These are phyloP conservation scores for Melanostoma scalare DNA, from an alignment of 2,888 invertebrate species.

Conservation along the genomic window DNA sequence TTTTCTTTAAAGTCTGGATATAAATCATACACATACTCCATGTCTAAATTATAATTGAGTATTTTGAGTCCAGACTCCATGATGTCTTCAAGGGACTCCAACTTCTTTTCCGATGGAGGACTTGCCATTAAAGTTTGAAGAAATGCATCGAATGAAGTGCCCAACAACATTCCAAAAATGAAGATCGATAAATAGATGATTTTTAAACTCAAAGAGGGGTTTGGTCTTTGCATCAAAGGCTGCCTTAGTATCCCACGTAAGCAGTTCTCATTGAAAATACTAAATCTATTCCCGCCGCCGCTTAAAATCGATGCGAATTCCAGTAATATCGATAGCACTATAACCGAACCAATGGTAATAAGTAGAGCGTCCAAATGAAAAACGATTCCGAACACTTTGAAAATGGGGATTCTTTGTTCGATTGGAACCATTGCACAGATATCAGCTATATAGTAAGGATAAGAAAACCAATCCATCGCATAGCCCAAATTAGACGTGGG, in stretches of 20 bases:
- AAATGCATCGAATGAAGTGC: constrained; percentile 26
- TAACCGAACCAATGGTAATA: no score
- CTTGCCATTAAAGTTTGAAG: constrained; percentile 34
- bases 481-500: no score
- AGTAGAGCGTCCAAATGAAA: no score
- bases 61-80: background rate
- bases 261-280: constrained; percentile 14
- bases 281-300: no score
- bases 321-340: no score
- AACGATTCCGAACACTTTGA: no score
- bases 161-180: constrained; percentile 31
- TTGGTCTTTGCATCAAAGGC: constrained; percentile 14
- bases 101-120: constrained; percentile 3
- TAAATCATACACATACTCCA: no score
- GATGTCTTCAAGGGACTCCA: constrained; percentile 2
- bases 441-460: no score
- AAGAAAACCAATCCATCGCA: no score
- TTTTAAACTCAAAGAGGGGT: constrained; percentile 9
- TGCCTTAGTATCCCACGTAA: constrained; percentile 32
- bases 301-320: no score
- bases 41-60: background rate
- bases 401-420: no score
- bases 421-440: no score
- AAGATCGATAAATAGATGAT: constrained; percentile 29
- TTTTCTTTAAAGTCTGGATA: background rate